Percentiles rank a stretch among this genome's conserved stretches.
These are phyloP conservation scores for Pseudachorutes palmiensis DNA, from an alignment of 1,140 invertebrate species.

Conservation along the genomic window DNA sequence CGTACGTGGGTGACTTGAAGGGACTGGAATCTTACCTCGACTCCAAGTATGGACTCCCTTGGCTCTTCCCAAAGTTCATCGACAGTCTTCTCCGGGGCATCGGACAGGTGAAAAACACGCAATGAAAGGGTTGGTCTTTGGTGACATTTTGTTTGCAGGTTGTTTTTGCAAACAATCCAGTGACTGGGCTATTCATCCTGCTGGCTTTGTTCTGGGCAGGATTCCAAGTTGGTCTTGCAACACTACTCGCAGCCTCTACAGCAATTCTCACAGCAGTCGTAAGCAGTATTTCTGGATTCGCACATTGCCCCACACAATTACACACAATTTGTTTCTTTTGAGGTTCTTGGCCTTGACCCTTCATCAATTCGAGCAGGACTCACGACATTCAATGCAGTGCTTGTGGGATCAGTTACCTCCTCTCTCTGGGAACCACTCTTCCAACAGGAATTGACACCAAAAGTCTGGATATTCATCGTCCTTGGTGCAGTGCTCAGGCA, in stretches of 20 bases:
- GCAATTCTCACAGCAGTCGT: slow-evolving; percentile 45
- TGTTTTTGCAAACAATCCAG: slow-evolving; percentile 46
- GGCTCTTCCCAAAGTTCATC: slow-evolving; percentile 41
- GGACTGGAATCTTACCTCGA: slow-evolving; percentile 41
- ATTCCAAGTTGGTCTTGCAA: slow-evolving; percentile 39
- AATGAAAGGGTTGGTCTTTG: background rate
- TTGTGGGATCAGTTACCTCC: slow-evolving; percentile 45
- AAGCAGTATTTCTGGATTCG: background rate
- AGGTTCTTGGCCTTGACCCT: slow-evolving; percentile 42
- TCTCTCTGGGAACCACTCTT: slow-evolving; percentile 41
- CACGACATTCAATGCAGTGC: slow-evolving; percentile 45
- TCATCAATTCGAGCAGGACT: slow-evolving; percentile 42
- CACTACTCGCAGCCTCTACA: slow-evolving; percentile 40
- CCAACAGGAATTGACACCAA: slow-evolving; percentile 27
- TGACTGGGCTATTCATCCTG: slow-evolving; percentile 45
- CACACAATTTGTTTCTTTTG: background rate
- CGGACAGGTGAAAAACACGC: slow-evolving; percentile 41
- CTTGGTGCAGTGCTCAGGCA: slow-evolving; percentile 32
- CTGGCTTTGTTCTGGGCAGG: slow-evolving; percentile 40
- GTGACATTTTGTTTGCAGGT: slow-evolving; percentile 39
- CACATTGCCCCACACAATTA: background rate
- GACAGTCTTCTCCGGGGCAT: slow-evolving; percentile 44
- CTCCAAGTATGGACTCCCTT: slow-evolving; percentile 38
- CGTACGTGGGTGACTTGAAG: slow-evolving; percentile 44
- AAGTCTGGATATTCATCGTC: slow-evolving; percentile 32